Evolutionary conservation across 1,140 invertebrate genomes (phyloP).

Genomic region (Cydia splendana): DNA sequence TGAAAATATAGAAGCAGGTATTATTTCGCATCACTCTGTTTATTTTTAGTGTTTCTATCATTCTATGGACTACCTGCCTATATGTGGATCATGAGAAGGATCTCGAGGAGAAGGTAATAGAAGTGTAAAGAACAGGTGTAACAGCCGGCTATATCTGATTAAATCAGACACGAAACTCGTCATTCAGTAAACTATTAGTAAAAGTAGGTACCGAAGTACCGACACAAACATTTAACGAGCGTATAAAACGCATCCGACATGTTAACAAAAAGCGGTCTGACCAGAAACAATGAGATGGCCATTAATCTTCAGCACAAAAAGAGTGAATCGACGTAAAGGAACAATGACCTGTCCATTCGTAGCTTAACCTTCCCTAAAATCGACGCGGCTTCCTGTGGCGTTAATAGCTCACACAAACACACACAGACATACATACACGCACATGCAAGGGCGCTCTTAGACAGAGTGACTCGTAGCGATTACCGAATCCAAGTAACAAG

Average conservation of each 20-base stretch:
- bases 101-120: too few species aligned
- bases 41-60: too few species aligned
- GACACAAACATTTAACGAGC: neutral
- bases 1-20: neutral
- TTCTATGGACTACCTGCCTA: too few species aligned
- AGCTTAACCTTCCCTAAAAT: constrained; percentile 72
- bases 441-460: constrained; percentile 17
- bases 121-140: too few species aligned
- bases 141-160: neutral
- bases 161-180: neutral
- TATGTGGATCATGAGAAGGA: too few species aligned
- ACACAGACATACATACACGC: constrained; percentile 36
- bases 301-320: constrained; percentile 64
- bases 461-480: constrained; percentile 11
- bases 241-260: neutral
- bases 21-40: too few species aligned
- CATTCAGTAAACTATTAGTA: neutral
- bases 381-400: constrained; percentile 68
- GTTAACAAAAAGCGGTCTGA: constrained; percentile 39
- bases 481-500: constrained; percentile 19
- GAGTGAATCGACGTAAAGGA: constrained; percentile 57
- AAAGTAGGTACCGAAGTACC: neutral
- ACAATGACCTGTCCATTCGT: constrained; percentile 72
- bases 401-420: constrained; percentile 60
- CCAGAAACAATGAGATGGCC: constrained; percentile 48